phyloP scores from a whole-genome alignment of 1,140 invertebrate genomes.

The Pseudomyrmex gracilis region DNA sequence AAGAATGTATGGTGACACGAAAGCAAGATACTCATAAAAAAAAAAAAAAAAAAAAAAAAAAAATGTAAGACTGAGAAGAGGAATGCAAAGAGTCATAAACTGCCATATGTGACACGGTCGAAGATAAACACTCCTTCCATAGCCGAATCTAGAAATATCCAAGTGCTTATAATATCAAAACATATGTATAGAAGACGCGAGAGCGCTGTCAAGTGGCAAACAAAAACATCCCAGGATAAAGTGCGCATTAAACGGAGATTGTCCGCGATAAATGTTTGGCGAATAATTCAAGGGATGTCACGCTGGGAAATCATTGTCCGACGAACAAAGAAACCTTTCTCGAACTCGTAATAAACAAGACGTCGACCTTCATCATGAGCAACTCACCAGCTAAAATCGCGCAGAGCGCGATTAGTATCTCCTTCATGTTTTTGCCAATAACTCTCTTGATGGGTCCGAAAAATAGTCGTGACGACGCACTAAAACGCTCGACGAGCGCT shows the following conservation, averaged over 20 bases:
- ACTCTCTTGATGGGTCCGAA: no score
- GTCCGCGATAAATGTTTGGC: not conserved
- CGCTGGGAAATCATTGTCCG: not conserved
- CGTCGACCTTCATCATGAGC: not conserved
- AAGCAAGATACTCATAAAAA: conserved; percentile 7
- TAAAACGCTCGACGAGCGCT: no score
- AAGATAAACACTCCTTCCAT: not conserved
- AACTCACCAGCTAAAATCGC: conserved; percentile 80
- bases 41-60: not conserved
- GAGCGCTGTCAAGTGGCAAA: not conserved
- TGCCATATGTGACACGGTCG: not conserved
- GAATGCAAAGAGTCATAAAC: not conserved
- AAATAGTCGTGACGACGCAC: no score
- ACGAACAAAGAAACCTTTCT: conserved; percentile 20
- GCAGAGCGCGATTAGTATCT: conserved; percentile 78
- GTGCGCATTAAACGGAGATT: not conserved
- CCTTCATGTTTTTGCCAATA: conserved; percentile 74
- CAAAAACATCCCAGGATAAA: conserved; percentile 9
- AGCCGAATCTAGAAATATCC: not conserved
- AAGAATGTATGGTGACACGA: not conserved
- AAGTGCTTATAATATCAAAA: conserved; percentile 1
- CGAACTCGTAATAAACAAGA: not conserved
- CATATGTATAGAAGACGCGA: not conserved
- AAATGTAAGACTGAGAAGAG: not conserved
- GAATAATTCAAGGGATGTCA: no score